Percentiles rank a stretch among this genome's conserved stretches.
These are phyloP conservation scores for Chloropsis hardwickii DNA, from an alignment of 2,113 vertebrate species.

Conservation along the genomic window DNA sequence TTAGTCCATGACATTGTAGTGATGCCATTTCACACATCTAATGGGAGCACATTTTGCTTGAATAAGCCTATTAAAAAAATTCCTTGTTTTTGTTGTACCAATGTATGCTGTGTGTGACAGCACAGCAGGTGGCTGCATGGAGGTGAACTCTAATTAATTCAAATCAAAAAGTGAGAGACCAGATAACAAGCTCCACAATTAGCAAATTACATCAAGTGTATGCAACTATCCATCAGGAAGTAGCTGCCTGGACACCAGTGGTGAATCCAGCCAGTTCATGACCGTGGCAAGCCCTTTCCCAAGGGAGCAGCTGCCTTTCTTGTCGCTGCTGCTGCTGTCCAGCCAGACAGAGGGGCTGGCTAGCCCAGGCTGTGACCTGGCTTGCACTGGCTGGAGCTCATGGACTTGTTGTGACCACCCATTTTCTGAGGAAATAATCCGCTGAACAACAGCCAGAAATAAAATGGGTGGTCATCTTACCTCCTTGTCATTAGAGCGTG, in stretches of 20 bases:
- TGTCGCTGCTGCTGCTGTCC: not conserved
- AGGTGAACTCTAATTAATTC: conserved; percentile 75
- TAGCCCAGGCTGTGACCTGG: not conserved
- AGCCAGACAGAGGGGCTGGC: not conserved
- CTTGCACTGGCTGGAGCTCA: not conserved
- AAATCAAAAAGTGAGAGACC: conserved; percentile 70
- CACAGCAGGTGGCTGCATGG: conserved; percentile 54
- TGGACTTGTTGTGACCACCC: not conserved
- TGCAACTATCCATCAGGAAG: conserved; percentile 39
- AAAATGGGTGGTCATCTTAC: not conserved
- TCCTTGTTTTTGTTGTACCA: conserved; percentile 41
- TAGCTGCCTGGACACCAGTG: conserved; percentile 22
- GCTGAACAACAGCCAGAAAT: not conserved
- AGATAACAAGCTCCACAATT: conserved; percentile 74
- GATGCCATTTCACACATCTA: conserved; percentile 17
- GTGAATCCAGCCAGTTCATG: conserved; percentile 52
- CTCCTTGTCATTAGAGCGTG: not conserved
- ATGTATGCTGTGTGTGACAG: conserved; percentile 12
- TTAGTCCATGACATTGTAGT: not conserved
- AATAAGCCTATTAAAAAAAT: conserved; percentile 49
- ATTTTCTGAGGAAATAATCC: not conserved
- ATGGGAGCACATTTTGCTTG: conserved; percentile 30
- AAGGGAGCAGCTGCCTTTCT: conserved; percentile 44
- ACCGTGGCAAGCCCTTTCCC: not conserved
- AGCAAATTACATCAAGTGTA: conserved; percentile 64